These are phyloP conservation scores for Muscicapa comitata DNA, from an alignment of 2,797 vertebrate species.

Conservation along the genomic window DNA sequence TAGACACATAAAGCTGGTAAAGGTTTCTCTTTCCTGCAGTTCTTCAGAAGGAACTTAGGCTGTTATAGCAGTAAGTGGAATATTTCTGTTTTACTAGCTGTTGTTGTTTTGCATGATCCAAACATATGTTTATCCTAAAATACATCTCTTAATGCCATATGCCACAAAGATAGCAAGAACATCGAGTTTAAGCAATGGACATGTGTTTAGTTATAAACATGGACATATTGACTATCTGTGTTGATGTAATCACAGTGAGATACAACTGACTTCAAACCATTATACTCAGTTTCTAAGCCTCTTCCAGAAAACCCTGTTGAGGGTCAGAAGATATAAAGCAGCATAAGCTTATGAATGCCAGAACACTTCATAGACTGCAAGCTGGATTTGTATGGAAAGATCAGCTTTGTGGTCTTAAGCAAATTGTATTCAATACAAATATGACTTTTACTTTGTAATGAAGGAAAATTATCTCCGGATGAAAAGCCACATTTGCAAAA, in stretches of 20 bases:
- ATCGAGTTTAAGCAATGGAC: constrained; percentile 29
- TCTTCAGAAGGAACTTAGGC: background rate
- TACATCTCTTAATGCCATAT: constrained; percentile 36
- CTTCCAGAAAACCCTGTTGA: background rate
- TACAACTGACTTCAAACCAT: background rate
- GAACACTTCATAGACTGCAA: background rate
- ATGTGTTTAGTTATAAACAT: constrained; percentile 36
- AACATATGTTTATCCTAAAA: constrained; percentile 53
- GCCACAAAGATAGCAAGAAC: constrained; percentile 5
- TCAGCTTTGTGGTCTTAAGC: background rate
- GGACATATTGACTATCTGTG: constrained; percentile 18
- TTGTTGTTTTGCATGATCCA: background rate
- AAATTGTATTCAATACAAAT: background rate
- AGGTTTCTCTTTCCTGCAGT: background rate
- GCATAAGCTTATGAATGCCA: background rate
- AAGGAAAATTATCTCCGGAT: background rate
- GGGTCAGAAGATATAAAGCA: background rate
- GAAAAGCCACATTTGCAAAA: background rate
- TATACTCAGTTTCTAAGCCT: background rate
- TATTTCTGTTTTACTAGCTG: background rate
- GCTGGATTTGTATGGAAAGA: background rate
- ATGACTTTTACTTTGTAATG: background rate
- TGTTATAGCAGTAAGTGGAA: background rate
- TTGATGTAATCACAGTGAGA: background rate
- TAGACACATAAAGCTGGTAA: background rate